Evolutionary conservation across 2,797 vertebrate species (phyloP), one percentile per base, ranked within the genome.

Genomic region (Acanthis flammea): DNA sequence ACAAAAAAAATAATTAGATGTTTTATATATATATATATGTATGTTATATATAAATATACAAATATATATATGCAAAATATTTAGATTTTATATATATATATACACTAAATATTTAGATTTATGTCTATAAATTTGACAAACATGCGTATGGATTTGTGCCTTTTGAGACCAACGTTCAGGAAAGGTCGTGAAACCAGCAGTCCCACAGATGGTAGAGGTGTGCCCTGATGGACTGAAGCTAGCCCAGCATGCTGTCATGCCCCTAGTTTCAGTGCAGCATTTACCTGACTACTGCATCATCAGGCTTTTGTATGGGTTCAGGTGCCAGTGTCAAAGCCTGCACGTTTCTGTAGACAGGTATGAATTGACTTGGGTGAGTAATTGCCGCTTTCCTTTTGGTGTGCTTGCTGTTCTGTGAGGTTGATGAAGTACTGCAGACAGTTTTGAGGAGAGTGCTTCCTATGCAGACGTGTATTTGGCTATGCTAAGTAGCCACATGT

Each of bases 401-500:
- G 1, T 31, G 12, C 67, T 77, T 12, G 18, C 21, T 80, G 17
- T 73, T 77, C 24, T 80, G 21, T 1, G 7, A 77, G 28, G 72
- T 62, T 65, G 75, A 54, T 82, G 57, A 94, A 92, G 51, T 75
- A 51, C 61, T 86, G 33, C 68, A 89, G 78, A 84, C 39, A 18
- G 72, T 88, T 96, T 51, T 92, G 87, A 92, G 70, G 72, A 90
- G 65, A 72, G 61, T 15, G 58, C 65, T 92, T 95, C 88, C 86
- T 93, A 71, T 89, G 84, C 80, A 94, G 93, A 73, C 37, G 0
- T 65, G 35, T 76, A 83, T 95, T 96, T 95, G 86, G 61, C 86
- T 92, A 14, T 92, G 88, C 48, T 77, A 86, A 94, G 75, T 87
- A 89, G 71, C 81, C 84, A 44, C 54, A 25, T 75, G 25, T 92